Base-by-base conservation (phyloP, 1,140 invertebrate genomes). In the Scaptomyza hsui region DNA sequence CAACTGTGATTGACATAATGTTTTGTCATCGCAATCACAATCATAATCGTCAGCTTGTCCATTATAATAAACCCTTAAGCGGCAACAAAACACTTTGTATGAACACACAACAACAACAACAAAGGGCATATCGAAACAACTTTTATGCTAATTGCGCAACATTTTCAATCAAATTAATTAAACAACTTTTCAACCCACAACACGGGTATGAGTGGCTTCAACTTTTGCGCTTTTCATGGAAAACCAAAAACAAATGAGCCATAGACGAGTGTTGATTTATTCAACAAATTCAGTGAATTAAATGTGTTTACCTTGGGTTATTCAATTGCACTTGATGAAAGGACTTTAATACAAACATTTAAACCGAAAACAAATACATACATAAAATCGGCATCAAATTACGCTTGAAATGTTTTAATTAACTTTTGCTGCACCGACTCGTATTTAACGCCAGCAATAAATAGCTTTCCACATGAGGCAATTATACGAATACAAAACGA, bases 151-250 rank as follows among this genome's bases (percentile, higher is more conserved):
- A 82, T 71, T 82, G 64, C 63, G 51, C 24, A 70, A 75, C 56
- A 67, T 75, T 75, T 82, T 78, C 78, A 78, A 78, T 82, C 71
- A 82, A 74, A 45, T 82, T 82, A 82, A 82, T 82, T 78, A 74
- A 42, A 39, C 35, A 63, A 67, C 72, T 82, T 71, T 47, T 42
- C 9, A 49, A 51, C 51, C 32, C 39, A 52, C n/a, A 24, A 6
- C 2, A 39, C 21, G n/a, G 19, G 52, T 13, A 9, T 21, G 37
- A 21, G 21, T 13, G 37, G 42, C 42, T 10, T 1, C 10, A 32
- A 18, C 59, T 51, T 44, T 67, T 42, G 16, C 63, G 32, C 26
- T 41, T 55, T 64, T 24, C 26, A 9, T 41, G n/a, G 9, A 53
- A 35, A 52, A 15, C 21, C 13, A 21, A 13, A 52, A 19, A 1